A percentile compares a stretch with the other conserved stretches of the same genome.
phyloP scores from a whole-genome alignment of 2,113 vertebrate genomes.

The Xenopus laevis region DNA sequence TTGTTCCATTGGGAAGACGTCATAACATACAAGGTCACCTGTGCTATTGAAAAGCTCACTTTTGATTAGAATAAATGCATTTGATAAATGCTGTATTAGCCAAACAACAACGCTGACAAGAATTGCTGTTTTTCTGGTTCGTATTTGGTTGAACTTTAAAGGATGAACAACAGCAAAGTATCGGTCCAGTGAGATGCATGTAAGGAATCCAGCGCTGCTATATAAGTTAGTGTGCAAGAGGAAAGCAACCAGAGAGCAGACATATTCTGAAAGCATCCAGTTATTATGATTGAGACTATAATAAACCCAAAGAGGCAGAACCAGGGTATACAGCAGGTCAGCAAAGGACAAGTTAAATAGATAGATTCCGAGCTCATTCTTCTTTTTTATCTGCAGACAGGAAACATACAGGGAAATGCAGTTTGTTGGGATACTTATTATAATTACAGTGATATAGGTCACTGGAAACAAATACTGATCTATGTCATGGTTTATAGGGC shows the following conservation, averaged over 20 bases:
- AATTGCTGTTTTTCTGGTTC: conserved; percentile 66
- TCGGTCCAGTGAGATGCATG: conserved; percentile 79
- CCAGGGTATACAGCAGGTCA: conserved; percentile 72
- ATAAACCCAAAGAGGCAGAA: conserved; percentile 76
- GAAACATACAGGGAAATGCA: conserved; percentile 72
- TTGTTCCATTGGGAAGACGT: conserved; percentile 64
- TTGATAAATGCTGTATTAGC: conserved; percentile 68
- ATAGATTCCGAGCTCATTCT: conserved; percentile 81
- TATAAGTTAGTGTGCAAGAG: conserved; percentile 79
- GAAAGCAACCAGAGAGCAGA: conserved; percentile 63
- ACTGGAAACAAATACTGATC: conserved; percentile 69
- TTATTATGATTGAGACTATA: conserved; percentile 65
- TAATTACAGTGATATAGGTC: conserved; percentile 67
- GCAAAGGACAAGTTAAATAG: conserved; percentile 79
- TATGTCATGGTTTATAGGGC: conserved; percentile 49
- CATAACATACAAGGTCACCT: conserved; percentile 67
- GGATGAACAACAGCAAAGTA: conserved; percentile 83
- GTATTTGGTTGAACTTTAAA: conserved; percentile 64
- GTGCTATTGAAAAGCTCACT: conserved; percentile 53
- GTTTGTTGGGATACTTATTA: conserved; percentile 75
- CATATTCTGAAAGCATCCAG: conserved; percentile 60
- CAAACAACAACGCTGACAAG: conserved; percentile 65
- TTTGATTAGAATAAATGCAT: conserved; percentile 59
- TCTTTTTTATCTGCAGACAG: conserved; percentile 71
- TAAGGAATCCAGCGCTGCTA: conserved; percentile 74